phyloP scores from a whole-genome alignment of 1,140 invertebrate genomes.

The Cydia pomonella region DNA sequence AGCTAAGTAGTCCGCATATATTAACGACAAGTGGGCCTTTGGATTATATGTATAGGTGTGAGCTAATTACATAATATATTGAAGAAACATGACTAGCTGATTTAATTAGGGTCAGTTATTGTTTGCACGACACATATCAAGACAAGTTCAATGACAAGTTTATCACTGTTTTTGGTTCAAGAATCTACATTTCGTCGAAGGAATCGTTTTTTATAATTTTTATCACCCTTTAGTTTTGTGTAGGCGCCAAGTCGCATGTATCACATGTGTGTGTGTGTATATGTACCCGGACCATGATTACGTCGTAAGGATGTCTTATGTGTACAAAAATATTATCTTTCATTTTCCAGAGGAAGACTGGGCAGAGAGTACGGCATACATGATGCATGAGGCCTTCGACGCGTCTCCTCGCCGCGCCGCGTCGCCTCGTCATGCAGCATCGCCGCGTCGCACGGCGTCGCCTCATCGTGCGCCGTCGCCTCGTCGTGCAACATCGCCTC shows the following conservation, averaged over 20 bases:
- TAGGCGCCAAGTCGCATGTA: no score
- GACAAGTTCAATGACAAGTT: neutral
- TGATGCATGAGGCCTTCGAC: conserved; percentile 79
- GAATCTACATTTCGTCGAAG: no score
- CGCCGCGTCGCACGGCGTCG: neutral
- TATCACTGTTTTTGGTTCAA: no score
- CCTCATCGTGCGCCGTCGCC: conserved; percentile 18
- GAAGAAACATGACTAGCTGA: neutral
- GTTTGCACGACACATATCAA: neutral
- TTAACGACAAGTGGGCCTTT: conserved; percentile 44
- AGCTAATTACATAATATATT: conserved; percentile 23
- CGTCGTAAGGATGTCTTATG: no score
- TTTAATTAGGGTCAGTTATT: conserved; percentile 6
- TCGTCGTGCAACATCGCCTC: conserved; percentile 38
- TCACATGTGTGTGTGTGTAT: no score
- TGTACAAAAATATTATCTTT: conserved; percentile 19
- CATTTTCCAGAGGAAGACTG: conserved; percentile 78
- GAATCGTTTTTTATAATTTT: no score
- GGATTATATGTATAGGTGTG: conserved; percentile 21
- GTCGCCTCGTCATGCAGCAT: conserved; percentile 44
- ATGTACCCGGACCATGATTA: no score
- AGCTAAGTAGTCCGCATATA: conserved; percentile 42
- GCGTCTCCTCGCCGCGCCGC: conserved; percentile 60
- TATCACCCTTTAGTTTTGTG: no score
- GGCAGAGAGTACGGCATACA: conserved; percentile 78